A percentile compares a stretch with the other conserved stretches of the same genome.
These are phyloP conservation scores for Euclidia mi DNA, from an alignment of 2,888 invertebrate genomes.

Conservation along the genomic window DNA sequence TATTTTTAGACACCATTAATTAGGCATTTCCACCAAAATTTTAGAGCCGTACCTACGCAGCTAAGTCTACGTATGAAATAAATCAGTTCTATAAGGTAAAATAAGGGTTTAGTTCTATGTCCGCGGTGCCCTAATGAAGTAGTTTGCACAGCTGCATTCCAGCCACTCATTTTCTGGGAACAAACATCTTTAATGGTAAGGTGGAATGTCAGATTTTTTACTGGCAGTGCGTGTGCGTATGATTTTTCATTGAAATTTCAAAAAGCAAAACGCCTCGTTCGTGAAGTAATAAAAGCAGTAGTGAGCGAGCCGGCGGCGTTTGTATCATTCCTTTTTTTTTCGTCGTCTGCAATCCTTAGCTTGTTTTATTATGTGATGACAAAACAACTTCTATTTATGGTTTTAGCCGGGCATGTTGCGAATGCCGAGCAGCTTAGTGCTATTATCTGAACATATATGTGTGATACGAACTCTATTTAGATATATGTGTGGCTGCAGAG, in stretches of 20 bases:
- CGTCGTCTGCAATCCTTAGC: conserved; percentile 72
- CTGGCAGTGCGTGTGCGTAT: conserved; percentile 68
- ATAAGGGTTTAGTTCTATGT: conserved; percentile 40
- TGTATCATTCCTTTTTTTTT: conserved; percentile 72
- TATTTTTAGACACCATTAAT: too few relatives aligned
- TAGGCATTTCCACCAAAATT: too few relatives aligned
- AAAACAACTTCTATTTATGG: conserved; percentile 73
- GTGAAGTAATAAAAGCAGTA: conserved; percentile 73
- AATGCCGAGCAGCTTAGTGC: conserved; percentile 54
- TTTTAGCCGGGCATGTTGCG: conserved; percentile 58
- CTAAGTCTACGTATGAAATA: too few relatives aligned
- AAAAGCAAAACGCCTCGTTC: conserved; percentile 70
- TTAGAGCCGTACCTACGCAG: too few relatives aligned
- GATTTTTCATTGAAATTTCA: conserved; percentile 87
- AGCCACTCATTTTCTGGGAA: conserved; percentile 82
- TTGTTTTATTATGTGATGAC: conserved; percentile 77
- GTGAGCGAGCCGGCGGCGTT: conserved; percentile 67
- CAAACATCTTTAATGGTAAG: conserved; percentile 73
- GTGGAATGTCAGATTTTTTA: conserved; percentile 80
- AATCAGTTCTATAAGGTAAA: too few relatives aligned
- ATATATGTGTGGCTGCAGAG: conserved; percentile 24
- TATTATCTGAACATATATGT: conserved; percentile 46
- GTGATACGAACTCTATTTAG: conserved; percentile 41
- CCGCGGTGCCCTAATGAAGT: conserved; percentile 74
- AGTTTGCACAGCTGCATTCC: conserved; percentile 80